Base-by-base conservation (phyloP, 2,797 vertebrate species). In the Mionectes olivaceus region DNA sequence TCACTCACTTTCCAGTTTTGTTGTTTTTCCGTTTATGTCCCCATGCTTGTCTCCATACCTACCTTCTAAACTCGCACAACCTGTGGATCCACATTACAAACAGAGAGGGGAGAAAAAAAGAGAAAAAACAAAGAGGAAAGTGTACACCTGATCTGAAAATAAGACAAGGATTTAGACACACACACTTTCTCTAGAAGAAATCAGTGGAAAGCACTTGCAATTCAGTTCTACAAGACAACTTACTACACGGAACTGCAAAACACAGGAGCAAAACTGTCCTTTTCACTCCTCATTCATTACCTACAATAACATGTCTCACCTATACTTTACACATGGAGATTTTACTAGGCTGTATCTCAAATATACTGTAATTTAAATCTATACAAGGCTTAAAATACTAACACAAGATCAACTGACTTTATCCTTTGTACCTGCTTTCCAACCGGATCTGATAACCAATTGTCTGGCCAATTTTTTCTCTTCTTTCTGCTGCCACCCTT, bases 371-470 rank as follows among this genome's bases (percentile, higher is more conserved):
- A 33, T 39, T 79, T n/a, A 76, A 39, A 90, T 2, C 25, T 18
- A 57, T 19, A 35, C 11, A 83, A 43, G 46, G 49, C 19, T 60
- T 8, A 80, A 4, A 3, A 68, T 9, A 74, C 5, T 33, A 49
- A 57, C 27, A 59, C 13, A 43, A 60, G 22, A 67, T 19, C 28
- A 80, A 64, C 0, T 61, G 16, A 32, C 46, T 71, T 55, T 12
- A 43, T 19, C 41, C 30, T 27, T 3, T 67, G 81, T 96, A 99
- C 99, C 99, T 99, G 99, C 99, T 99, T 97, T 99, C 99, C 89
- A 99, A 97, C 67, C 98, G 97, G 80, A 99, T 99, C 96, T 99
- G 99, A 96, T 99, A 99, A 24, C 99, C 99, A 22, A 99, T 86
- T 10, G 98, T 99, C 96, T 99, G 98, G 41, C 99, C 99, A 89